Base-by-base conservation (phyloP, 2,888 invertebrate genomes). In the Thelaira solivaga region DNA sequence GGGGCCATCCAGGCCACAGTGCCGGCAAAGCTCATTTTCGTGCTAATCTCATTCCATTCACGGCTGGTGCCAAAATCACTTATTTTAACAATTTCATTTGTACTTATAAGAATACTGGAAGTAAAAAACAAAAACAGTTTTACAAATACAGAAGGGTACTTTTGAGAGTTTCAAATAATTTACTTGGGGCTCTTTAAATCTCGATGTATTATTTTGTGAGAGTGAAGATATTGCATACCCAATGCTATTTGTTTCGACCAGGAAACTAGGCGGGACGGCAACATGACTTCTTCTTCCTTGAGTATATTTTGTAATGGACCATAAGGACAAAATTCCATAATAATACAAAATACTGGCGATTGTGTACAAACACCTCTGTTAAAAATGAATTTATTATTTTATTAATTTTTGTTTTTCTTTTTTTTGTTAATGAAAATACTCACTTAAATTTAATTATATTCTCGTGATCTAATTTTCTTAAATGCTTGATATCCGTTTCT, bases 1-100 rank as follows among this genome's bases (percentile, higher is more conserved):
- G 99, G 99, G 0, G 99, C 98, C 99, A 99, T 99, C 99, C 99
- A 99, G 0, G 98, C 97, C 0, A 98, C 97, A 0, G 99, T 99
- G 41, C 99, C 99, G 2, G 97, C 97, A 89, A 99, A 99, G 80
- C 97, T 96, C 99, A 99, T 99, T 85, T 96, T 94, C 45, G 96
- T 96, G 87, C 97, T 97, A 41, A 95, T 95, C 86, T 97, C 96
- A 88, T 97, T 96, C 95, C 96, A 97, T 84, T 97, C 96, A 71
- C 97, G 92, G 83, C 96, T 95, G 0, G 98, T 98, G 18, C 99
- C 99, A 88, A 99, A 99, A 89, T 99, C 99, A 83, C 97, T 97
- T 75, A 99, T 99, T 90, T 99, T 99, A 6, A 98, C 94, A 43
- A 92, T 90, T 85, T 95, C 92, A 82, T 93, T 92, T 81, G 93